Evolutionary conservation across 2,113 vertebrate genomes (phyloP).

Genomic region (Promerops cafer): DNA sequence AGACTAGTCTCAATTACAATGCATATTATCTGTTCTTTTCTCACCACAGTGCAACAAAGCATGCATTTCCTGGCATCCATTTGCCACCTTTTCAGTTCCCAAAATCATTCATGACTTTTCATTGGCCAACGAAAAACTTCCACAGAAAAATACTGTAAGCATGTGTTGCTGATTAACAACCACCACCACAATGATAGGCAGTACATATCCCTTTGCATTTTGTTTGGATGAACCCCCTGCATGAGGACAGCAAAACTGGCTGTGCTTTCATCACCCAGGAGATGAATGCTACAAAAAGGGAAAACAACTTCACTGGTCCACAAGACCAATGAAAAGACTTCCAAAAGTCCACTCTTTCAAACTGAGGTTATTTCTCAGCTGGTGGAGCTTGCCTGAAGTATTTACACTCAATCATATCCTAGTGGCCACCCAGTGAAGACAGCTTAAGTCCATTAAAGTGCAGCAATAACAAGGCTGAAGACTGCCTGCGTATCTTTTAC

Average conservation of each 20-base stretch:
- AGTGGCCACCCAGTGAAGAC: background rate
- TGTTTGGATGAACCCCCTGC: background rate
- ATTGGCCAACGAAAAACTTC: background rate
- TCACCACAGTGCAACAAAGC: background rate
- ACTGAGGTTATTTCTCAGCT: background rate
- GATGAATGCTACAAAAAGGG: background rate
- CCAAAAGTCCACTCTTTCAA: background rate
- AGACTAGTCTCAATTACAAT: background rate
- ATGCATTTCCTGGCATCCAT: background rate
- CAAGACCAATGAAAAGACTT: background rate
- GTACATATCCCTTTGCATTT: background rate
- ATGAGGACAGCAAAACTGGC: background rate
- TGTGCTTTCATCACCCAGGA: background rate
- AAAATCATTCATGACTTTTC: background rate
- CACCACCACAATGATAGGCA: background rate
- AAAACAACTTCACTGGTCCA: background rate
- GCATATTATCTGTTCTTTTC: background rate
- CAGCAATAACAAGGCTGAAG: background rate
- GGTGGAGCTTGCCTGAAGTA: background rate
- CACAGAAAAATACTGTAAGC: background rate
- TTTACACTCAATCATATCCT: background rate
- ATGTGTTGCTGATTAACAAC: background rate
- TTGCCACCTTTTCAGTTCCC: background rate
- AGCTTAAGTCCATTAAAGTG: accelerated
- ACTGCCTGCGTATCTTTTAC: background rate